Evolutionary conservation across 2,888 invertebrate genomes (phyloP), one percentile per base, ranked within the genome.

Genomic region (Anorthoa munda): DNA sequence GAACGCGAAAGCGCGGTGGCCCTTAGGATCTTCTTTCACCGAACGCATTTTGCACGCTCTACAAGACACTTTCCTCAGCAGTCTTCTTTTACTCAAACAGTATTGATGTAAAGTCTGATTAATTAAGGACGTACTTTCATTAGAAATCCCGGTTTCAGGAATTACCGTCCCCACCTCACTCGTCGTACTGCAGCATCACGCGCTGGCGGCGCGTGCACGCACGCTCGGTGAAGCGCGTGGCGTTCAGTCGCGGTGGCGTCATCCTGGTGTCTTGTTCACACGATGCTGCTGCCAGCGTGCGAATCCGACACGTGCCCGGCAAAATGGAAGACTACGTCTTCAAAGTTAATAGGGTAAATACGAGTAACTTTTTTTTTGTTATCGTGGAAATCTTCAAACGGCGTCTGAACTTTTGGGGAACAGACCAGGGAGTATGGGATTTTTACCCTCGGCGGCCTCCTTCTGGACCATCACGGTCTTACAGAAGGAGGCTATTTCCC

Each of bases 261-360:
- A 92, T 96, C 12, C 85, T 97, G 60, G 88, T 97, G 68, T 96
- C 97, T 73, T 97, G 97, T 90, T 97, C 97, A 55, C 96, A 95
- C 84, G 97, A 97, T 87, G 90, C 94, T 0, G 88, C 91, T n/a
- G 92, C 92, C 70, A 97, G 97, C 18, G 90, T 97, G 18, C 92
- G 97, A 18, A 93, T 96, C 84, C 95, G 83, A 88, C 94, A 97
- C 83, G 88, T 95, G n/a, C 92, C 94, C 0, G 96, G 95, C 31
- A 96, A 95, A 75, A 90, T 96, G 73, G 92, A 95, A 31, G 96
- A 97, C 60, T 97, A 97, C 76, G 90, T 96, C 26, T 97, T 97
- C 82, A 96, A 94, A 85, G 95, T 97, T 65, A 92, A 94, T 31
- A 94, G 97, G 91, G 97, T 97, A 89, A 86, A 91, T 81, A n/a